Evolutionary conservation across 2,888 invertebrate species (phyloP).

Genomic region (Philereme vetulata): DNA sequence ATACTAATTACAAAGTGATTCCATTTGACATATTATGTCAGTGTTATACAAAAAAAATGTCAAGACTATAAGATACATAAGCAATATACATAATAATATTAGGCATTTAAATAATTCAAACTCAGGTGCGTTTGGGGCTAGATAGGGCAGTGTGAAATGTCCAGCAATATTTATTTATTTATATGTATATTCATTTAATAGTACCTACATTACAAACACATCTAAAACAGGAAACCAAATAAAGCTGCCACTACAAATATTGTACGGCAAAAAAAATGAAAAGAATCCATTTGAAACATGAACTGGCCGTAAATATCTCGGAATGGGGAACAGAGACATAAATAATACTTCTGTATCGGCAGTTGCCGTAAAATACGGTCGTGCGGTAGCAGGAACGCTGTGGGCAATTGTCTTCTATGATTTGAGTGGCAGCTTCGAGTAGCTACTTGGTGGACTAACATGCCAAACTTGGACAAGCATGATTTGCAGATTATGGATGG

Average conservation of each 20-base stretch:
- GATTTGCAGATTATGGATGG: not conserved
- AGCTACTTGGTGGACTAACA: conserved; percentile 4
- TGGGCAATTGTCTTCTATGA: conserved; percentile 24
- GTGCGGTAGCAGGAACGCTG: conserved; percentile 52
- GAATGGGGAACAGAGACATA: conserved; percentile 73
- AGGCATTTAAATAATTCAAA: too few relatives aligned
- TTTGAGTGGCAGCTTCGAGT: conserved; percentile 26
- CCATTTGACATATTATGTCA: too few relatives aligned
- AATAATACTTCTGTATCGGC: conserved; percentile 70
- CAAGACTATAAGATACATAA: too few relatives aligned
- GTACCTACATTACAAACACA: too few relatives aligned
- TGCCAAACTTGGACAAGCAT: conserved; percentile 5
- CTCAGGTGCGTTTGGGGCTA: too few relatives aligned
- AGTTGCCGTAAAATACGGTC: conserved; percentile 66
- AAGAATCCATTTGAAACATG: conserved; percentile 39
- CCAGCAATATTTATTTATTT: too few relatives aligned
- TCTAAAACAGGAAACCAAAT: conserved; percentile 3
- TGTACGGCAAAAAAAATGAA: conserved; percentile 19
- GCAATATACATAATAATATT: too few relatives aligned
- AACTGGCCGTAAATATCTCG: conserved; percentile 37
- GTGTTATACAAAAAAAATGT: too few relatives aligned
- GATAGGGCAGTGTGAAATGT: too few relatives aligned
- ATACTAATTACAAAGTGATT: too few relatives aligned
- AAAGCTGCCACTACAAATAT: conserved; percentile 22
- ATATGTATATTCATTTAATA: too few relatives aligned